phyloP scores from a whole-genome alignment of 2,113 vertebrate species.

The Neopipo cinnamomea region DNA sequence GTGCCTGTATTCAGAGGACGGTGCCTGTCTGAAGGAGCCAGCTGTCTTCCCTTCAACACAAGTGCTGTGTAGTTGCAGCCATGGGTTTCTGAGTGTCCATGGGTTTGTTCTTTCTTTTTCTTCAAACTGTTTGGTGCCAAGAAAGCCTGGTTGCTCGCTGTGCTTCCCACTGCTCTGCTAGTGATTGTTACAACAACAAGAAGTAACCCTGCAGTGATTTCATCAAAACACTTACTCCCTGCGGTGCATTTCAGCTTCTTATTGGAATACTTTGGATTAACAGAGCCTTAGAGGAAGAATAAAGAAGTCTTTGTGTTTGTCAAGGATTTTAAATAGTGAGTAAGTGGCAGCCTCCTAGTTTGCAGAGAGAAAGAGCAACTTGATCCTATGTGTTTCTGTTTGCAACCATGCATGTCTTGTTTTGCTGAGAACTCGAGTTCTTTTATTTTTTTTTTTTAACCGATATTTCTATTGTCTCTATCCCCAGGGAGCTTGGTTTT shows the following conservation, averaged over 20 bases:
- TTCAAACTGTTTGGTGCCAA: neutral
- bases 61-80: conserved; percentile 1
- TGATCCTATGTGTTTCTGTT: neutral
- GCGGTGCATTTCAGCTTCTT: conserved; percentile 33
- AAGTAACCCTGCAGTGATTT: conserved; percentile 64
- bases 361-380: neutral
- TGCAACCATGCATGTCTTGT: neutral
- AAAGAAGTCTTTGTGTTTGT: conserved; percentile 60
- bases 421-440: neutral
- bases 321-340: conserved; percentile 48
- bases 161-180: conserved; percentile 57
- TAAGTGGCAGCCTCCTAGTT: conserved; percentile 23
- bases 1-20: neutral
- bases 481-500: neutral
- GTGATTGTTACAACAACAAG: conserved; percentile 57
- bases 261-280: conserved; percentile 59
- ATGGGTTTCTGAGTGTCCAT: neutral
- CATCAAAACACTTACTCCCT: conserved; percentile 58
- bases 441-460: neutral
- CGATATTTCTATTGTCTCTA: neutral
- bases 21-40: neutral
- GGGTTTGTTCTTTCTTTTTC: neutral
- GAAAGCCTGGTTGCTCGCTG: neutral
- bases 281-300: conserved; percentile 45
- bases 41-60: conserved; percentile 15